These are phyloP conservation scores for Exocentrus adspersus DNA, from an alignment of 2,888 invertebrate species.

Conservation along the genomic window DNA sequence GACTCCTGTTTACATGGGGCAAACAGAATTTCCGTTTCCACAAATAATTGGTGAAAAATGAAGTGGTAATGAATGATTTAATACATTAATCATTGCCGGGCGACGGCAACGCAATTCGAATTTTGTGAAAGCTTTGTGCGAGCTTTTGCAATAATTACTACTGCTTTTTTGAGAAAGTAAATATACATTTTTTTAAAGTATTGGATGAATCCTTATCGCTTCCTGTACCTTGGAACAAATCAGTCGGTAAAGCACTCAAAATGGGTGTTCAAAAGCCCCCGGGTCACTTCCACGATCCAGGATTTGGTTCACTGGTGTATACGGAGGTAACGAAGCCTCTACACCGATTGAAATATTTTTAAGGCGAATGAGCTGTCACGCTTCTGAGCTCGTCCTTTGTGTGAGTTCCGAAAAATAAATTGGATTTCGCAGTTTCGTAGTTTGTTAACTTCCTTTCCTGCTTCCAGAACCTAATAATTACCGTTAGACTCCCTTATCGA, in stretches of 20 bases:
- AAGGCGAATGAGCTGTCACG: slow-evolving; percentile 44
- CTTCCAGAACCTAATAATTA: slow-evolving; percentile 28
- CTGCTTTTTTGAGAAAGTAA: too few relatives aligned
- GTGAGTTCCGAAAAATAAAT: slow-evolving; percentile 43
- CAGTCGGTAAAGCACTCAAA: too few relatives aligned
- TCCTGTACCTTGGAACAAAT: too few relatives aligned
- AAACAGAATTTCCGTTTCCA: too few relatives aligned
- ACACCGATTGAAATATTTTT: slow-evolving; percentile 45
- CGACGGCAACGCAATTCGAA: background rate
- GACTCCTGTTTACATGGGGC: too few relatives aligned
- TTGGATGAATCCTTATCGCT: too few relatives aligned
- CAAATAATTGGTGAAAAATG: too few relatives aligned
- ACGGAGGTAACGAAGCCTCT: slow-evolving; percentile 36
- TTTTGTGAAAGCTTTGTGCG: too few relatives aligned
- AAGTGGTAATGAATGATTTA: too few relatives aligned
- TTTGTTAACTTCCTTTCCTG: slow-evolving; percentile 37
- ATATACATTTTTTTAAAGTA: too few relatives aligned
- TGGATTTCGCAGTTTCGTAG: slow-evolving; percentile 46
- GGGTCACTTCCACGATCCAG: slow-evolving; percentile 25
- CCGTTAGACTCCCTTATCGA: slow-evolving; percentile 21
- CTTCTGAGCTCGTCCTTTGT: slow-evolving; percentile 44
- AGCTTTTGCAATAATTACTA: too few relatives aligned
- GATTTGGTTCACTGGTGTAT: slow-evolving; percentile 28
- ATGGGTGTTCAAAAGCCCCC: slow-evolving; percentile 12
- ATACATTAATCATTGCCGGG: too few relatives aligned